Evolutionary conservation across 2,797 vertebrate genomes (phyloP).

Genomic region (Ispidina lecontei): DNA sequence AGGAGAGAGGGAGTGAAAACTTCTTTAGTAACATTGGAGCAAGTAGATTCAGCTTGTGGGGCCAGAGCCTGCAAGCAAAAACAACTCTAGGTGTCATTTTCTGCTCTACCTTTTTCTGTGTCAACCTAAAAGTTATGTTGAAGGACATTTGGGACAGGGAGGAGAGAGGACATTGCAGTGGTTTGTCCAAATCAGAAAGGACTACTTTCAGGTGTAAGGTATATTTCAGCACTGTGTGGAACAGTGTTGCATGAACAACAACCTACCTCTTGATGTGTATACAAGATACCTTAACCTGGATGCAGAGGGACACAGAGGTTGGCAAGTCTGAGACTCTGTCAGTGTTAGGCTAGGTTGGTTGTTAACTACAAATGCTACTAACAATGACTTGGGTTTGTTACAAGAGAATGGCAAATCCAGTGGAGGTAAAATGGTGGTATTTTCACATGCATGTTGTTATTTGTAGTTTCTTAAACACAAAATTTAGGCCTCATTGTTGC

Average conservation of each 20-base stretch:
- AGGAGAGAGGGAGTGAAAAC: not conserved
- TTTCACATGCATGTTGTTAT: not conserved
- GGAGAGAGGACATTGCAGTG: not conserved
- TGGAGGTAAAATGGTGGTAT: not conserved
- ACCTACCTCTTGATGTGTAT: no score
- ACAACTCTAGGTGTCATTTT: fast-evolving
- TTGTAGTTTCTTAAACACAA: not conserved
- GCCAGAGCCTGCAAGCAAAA: not conserved
- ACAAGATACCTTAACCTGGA: not conserved
- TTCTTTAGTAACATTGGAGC: not conserved
- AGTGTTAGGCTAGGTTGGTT: not conserved
- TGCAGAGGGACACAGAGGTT: not conserved
- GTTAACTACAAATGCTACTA: not conserved
- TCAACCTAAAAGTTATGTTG: not conserved
- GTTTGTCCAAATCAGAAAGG: not conserved
- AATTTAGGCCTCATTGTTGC: not conserved
- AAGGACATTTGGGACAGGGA: not conserved
- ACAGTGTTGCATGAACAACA: not conserved
- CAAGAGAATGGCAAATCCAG: not conserved
- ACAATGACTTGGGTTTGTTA: not conserved
- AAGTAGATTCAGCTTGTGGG: not conserved
- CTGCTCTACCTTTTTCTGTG: not conserved
- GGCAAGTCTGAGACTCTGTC: not conserved
- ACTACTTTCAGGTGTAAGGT: not conserved
- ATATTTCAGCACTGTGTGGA: not conserved